Base-by-base conservation (phyloP, 1,140 invertebrate species). In the Diorhabda carinulata region DNA sequence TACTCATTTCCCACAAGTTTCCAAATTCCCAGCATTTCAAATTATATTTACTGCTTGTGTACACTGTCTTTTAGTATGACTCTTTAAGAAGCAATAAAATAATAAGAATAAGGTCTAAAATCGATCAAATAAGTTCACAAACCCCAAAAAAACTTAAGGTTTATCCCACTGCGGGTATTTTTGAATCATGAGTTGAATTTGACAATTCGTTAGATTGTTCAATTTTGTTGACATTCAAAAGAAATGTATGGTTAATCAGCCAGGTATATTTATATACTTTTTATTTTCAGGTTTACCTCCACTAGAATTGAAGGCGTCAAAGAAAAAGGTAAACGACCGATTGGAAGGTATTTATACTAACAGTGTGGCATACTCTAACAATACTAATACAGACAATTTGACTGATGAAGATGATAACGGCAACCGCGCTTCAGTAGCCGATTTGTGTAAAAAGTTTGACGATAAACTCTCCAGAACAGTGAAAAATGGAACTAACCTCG, bases 381-480 rank as follows among this genome's bases (percentile, higher is more conserved):
- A 72, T 70, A 73, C 71, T 72, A 74, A 74, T 58, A 56, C 57
- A 57, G 64, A 63, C 68, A 41, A 64, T 68, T 59, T 83, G 79
- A 61, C 80, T 77, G 58, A 79, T 76, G 67, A 78, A 77, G 86
- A 87, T 76, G 84, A 80, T 66, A 86, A 86, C 73, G 85, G 85
- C 6, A 86, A 86, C 73, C 80, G 84, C 66, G 76, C 83, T 10
- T 83, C 84, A 9, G 84, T 86, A 40, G 84, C 83, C 2, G 85
- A 86, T 63, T 84, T 86, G 68, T 78, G 84, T 43, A 83, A 83
- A 71, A 80, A 82, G 63, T 86, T 86, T 75, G 85, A 84, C 61
- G 73, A 74, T n/a, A 76, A 81, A 78, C 5, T 81, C n/a, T 42
- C 41, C 8, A 62, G 66, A 64, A 60, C 45, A 40, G 52, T 43